Conservation (phyloP, 2,113 vertebrate species). For the Telmatochromis brachygnathus region DNA sequence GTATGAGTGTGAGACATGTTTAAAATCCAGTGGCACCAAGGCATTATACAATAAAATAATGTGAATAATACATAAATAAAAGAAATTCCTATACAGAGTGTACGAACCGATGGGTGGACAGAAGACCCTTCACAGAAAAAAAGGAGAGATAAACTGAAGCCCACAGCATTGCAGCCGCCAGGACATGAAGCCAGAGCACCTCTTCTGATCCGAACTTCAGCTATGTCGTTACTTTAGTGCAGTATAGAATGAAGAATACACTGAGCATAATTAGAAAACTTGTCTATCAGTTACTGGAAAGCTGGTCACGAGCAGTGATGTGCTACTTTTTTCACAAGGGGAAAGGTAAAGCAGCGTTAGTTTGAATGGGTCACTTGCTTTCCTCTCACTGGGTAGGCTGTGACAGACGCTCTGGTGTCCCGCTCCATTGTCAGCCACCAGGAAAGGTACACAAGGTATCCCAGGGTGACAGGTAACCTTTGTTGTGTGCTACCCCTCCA, state of each 20-base stretch:
- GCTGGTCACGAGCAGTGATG: neutral
- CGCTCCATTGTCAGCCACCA: neutral
- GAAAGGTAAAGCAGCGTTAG: neutral
- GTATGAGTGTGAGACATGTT: neutral
- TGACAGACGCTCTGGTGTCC: neutral
- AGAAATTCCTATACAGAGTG: neutral
- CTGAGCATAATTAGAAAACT: neutral
- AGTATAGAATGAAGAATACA: neutral
- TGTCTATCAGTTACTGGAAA: neutral
- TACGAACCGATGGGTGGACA: fast-evolving
- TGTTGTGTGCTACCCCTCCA: neutral
- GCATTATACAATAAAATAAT: neutral
- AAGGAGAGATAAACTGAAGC: neutral
- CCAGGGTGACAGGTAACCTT: neutral
- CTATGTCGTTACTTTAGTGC: fast-evolving
- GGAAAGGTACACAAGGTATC: neutral
- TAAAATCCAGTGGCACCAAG: neutral
- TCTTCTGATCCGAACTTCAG: neutral
- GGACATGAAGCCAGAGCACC: neutral
- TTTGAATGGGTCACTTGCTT: neutral
- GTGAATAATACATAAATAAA: neutral
- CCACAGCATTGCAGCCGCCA: neutral
- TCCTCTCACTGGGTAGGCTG: neutral
- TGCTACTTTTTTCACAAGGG: neutral
- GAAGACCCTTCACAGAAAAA: fast-evolving